Base-by-base conservation (phyloP, 1,140 invertebrate genomes). In the Ceratosolen solmsi region DNA sequence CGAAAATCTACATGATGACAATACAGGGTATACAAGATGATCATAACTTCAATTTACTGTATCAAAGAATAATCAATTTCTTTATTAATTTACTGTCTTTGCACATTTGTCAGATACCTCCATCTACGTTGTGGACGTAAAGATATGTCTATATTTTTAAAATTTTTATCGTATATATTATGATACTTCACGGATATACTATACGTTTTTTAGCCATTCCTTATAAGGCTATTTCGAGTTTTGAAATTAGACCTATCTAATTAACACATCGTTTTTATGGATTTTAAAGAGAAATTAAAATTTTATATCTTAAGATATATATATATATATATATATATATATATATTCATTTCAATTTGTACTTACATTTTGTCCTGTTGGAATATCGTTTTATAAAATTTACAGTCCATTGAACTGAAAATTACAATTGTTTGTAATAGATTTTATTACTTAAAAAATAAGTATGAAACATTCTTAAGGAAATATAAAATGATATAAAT, bases 141-240 rank as follows among this genome's bases (percentile, higher is more conserved):
- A 75, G 17, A n/a, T 54, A 22, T 36, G 9, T n/a, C 51, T 82
- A 78, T 78, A 82, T 82, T 82, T 82, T 82, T 78, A 82, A 75
- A 76, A 33, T 76, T 65, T 54, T 70, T 71, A 68, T 82, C 27
- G 68, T 77, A 76, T 77, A 82, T 82, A 82, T 79, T 79, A 82
- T 82, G 33, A 81, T 65, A 41, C 25, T 46, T 76, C 73, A 73
- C 54, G 38, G n/a, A 71, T 82, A 79, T 25, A 58, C 74, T 79
- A 60, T 68, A 75, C 54, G 74, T 68, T 77, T 85, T 79, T 56
- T 73, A 73, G 60, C 74, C 82, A 78, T 87, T 85, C 90, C 90
- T 86, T 90, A 89, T 90, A 90, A 87, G 89, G 90, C 63, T 86
- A 89, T 89, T 88, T 85, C 74, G 30, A 56, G 76, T 86, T 88